phyloP scores from a whole-genome alignment of 37 sponge, comb jelly and placozoan genomes.

The Mnemiopsis leidyi region DNA sequence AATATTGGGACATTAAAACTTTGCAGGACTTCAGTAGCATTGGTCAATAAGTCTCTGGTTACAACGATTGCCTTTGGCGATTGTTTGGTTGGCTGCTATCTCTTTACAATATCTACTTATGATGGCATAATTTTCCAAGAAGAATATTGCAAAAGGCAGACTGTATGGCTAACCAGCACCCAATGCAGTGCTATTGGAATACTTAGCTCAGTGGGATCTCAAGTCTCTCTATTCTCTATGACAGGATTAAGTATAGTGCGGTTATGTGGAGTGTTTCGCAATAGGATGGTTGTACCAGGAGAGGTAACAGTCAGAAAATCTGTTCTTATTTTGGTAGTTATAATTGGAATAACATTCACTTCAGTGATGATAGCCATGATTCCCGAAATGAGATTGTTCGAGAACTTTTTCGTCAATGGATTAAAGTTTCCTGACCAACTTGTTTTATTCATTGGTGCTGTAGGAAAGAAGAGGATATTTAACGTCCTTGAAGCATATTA shows the following conservation, averaged over 20 bases:
- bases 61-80: neutral
- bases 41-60: neutral
- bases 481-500: neutral
- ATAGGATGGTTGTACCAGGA: too few relatives aligned
- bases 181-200: neutral
- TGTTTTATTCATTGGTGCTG: neutral
- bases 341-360: neutral
- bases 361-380: neutral
- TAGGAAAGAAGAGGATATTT: neutral
- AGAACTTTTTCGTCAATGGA: constrained; percentile 8
- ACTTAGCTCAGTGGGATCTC: neutral
- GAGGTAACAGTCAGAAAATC: neutral
- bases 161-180: neutral
- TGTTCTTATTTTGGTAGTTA: neutral
- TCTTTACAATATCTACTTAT: neutral
- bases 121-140: neutral
- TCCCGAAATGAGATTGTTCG: neutral
- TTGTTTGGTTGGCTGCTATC: neutral
- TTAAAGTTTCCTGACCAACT: neutral
- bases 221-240: neutral
- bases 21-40: neutral
- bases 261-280: neutral
- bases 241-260: neutral
- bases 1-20: neutral
- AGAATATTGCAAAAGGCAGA: neutral